A percentile compares a stretch with the other conserved stretches of the same genome.
These are phyloP conservation scores for Anhinga rufa DNA, from an alignment of 2,113 vertebrate species.

Conservation along the genomic window DNA sequence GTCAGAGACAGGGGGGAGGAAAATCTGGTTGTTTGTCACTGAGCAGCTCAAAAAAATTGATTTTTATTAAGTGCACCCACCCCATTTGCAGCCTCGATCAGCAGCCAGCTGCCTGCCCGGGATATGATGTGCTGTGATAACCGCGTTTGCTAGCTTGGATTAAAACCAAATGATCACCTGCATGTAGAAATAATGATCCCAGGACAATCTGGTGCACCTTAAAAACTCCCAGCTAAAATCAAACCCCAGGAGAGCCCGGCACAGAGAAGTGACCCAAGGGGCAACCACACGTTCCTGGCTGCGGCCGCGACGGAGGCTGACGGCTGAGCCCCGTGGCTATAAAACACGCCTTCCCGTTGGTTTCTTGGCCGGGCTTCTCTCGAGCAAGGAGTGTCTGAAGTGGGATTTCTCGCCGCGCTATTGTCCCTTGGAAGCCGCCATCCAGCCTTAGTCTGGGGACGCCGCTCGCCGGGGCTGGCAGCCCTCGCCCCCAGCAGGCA, in stretches of 20 bases:
- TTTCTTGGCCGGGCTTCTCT: not conserved
- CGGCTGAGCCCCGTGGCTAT: not conserved
- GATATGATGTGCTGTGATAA: not conserved
- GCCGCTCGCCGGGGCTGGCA: rapidly evolving
- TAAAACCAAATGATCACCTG: not conserved
- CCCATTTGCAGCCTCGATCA: rapidly evolving
- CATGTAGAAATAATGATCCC: not conserved
- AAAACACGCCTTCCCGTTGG: not conserved
- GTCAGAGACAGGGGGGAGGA: rapidly evolving
- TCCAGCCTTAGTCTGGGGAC: not conserved
- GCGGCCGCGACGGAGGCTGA: rapidly evolving
- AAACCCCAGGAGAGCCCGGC: not conserved
- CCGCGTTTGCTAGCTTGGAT: rapidly evolving
- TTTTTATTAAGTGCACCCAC: not conserved
- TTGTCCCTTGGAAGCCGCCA: not conserved
- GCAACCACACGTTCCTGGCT: not conserved
- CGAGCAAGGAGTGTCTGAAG: not conserved
- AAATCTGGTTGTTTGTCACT: not conserved
- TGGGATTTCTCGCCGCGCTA: not conserved
- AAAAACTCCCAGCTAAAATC: not conserved
- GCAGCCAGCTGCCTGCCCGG: rapidly evolving
- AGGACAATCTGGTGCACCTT: not conserved
- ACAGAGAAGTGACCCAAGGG: not conserved
- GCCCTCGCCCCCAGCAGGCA: not conserved
- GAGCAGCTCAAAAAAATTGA: not conserved